phyloP scores from a whole-genome alignment of 1,140 invertebrate genomes.

The Chrysomallon squamiferum region DNA sequence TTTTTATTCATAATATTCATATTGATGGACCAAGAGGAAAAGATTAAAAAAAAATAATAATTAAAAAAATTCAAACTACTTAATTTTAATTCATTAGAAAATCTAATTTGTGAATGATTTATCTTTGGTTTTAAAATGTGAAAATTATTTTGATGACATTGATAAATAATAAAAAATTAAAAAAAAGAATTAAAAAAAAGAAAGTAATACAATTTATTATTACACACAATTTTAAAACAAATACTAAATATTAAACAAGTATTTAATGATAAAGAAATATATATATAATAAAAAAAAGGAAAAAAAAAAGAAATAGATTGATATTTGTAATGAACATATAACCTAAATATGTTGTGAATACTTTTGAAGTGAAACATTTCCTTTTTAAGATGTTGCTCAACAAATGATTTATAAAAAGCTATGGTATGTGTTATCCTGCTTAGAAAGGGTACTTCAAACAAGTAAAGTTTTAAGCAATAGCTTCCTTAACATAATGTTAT shows the following conservation, averaged over 20 bases:
- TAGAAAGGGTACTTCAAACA: background rate
- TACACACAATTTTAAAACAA: too few relatives aligned
- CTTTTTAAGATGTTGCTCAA: background rate
- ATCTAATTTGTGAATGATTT: background rate
- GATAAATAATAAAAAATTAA: background rate
- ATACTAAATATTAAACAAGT: too few relatives aligned
- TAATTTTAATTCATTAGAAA: background rate
- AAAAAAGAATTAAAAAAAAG: background rate
- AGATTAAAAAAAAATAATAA: background rate
- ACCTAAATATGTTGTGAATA: background rate
- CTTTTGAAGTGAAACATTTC: background rate
- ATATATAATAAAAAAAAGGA: background rate
- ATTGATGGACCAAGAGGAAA: background rate
- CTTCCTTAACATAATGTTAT: conserved; percentile 7
- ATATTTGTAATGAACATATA: background rate
- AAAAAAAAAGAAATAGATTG: background rate
- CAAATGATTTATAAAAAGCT: background rate
- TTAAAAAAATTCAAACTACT: background rate
- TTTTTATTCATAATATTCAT: background rate
- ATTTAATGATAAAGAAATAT: too few relatives aligned
- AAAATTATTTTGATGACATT: background rate
- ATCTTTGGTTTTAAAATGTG: background rate
- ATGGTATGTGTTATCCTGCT: background rate
- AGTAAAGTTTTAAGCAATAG: background rate
- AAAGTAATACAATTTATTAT: too few relatives aligned